Evolutionary conservation across 2,888 invertebrate genomes (phyloP), one percentile per base, ranked within the genome.

Genomic region (Aleiodes testaceus): DNA sequence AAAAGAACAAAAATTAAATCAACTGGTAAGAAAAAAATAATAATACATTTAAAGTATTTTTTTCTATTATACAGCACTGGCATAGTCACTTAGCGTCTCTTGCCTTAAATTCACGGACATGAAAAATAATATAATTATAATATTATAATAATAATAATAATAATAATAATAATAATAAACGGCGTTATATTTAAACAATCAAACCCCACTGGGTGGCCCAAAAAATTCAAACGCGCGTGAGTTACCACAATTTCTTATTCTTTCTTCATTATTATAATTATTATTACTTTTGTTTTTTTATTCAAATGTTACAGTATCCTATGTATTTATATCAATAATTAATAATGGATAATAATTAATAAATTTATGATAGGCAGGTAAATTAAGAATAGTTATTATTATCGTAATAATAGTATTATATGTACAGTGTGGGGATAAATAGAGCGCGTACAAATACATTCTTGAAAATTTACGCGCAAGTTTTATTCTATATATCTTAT

Each of bases 301-400:
- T 66, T 70, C 47, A 74, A 78, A 75, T 70, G 72, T 78, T 78
- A 75, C 72, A 78, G 76, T 79, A 76, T 70, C 71, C 70, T 75
- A 69, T 26, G 3, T 26, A 18, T 77, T 77, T 74, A 65, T 79
- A 79, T 75, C 75, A 79, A 78, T 80, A 77, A 78, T 80, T 78
- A 74, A 75, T 77, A 77, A 74, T 72, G 75, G 77, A 77, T 83
- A 82, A 80, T 81, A 80, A 81, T 82, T 78, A 81, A 84, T 85
- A 82, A 84, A 84, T 85, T 83, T 81, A 83, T 85, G 82, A 84
- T 82, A 82, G 84, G 84, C 84, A 85, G 82, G 82, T 84, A 85
- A 85, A 84, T 81, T 81, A 76, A 76, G 76, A 78, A 79, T 79
- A 77, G 79, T 80, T 78, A 79, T 79, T 73, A 80, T 81, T 77